Evolutionary conservation across 2,797 vertebrate species (phyloP).

Genomic region (Galaxias olidus): DNA sequence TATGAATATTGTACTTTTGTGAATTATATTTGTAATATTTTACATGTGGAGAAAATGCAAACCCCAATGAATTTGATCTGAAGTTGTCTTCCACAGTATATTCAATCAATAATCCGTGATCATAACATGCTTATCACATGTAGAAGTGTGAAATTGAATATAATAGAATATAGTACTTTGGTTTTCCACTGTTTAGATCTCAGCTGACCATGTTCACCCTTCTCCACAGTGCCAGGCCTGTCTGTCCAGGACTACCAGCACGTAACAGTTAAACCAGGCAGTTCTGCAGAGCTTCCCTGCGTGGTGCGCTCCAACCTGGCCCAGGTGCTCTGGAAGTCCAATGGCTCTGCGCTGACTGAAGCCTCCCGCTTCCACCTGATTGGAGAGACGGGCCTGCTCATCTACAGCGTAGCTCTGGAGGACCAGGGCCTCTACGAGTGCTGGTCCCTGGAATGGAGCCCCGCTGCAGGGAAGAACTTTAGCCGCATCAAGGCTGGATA

Average conservation of each 20-base stretch:
- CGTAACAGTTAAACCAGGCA: conserved; percentile 82
- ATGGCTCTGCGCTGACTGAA: conserved; percentile 77
- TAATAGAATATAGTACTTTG: no score
- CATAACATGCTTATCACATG: no score
- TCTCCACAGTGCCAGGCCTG: conserved; percentile 47
- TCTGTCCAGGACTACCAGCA: conserved; percentile 54
- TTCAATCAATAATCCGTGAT: no score
- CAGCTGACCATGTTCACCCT: not conserved
- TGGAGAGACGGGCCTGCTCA: conserved; percentile 82
- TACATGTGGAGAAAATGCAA: no score
- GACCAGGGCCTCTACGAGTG: conserved; percentile 92
- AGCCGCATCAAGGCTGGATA: conserved; percentile 83
- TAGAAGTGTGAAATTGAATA: no score
- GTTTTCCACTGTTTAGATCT: no score
- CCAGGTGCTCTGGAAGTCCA: conserved; percentile 87
- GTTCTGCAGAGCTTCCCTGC: conserved; percentile 89
- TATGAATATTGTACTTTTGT: no score
- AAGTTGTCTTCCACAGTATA: no score
- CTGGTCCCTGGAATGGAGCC: conserved; percentile 84
- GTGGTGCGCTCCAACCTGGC: conserved; percentile 87
- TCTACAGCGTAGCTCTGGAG: conserved; percentile 87
- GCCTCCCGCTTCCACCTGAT: conserved; percentile 87
- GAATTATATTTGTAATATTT: no score
- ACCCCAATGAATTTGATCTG: no score
- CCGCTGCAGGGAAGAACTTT: conserved; percentile 82